Conservation (phyloP, 2,888 invertebrate species). For the Diachrysia chrysitis region DNA sequence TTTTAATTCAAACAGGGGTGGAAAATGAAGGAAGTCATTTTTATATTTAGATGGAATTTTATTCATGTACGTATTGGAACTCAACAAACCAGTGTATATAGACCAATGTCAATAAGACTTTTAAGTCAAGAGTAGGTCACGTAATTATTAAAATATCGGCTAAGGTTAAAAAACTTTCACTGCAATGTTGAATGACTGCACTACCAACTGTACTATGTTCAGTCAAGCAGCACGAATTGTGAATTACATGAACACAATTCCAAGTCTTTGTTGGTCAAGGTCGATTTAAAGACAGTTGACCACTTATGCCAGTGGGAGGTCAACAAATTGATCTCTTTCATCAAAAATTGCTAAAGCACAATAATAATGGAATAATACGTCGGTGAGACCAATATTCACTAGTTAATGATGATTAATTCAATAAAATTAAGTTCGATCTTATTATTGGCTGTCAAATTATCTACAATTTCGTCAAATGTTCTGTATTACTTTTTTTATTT, state of each 20-base stretch:
- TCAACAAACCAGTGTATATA: not conserved
- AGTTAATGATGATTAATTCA: not conserved
- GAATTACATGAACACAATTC: slow-evolving; percentile 4
- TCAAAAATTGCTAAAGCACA: not conserved
- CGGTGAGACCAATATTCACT: not conserved
- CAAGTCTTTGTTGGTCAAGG: not conserved
- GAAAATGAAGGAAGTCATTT: too few relatives aligned
- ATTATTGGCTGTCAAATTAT: not conserved
- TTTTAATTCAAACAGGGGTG: too few relatives aligned
- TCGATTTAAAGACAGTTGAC: not conserved
- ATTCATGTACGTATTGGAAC: not conserved
- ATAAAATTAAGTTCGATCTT: not conserved
- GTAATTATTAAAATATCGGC: slow-evolving; percentile 3
- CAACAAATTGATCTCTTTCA: not conserved
- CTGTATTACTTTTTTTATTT: not conserved
- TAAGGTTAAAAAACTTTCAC: slow-evolving; percentile 1
- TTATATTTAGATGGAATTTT: too few relatives aligned
- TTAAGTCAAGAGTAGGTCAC: slow-evolving; percentile 1
- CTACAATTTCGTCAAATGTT: not conserved
- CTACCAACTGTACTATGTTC: not conserved
- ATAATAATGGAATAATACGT: not conserved
- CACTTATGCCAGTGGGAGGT: not conserved
- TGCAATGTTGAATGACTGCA: not conserved
- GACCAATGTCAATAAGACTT: slow-evolving; percentile 2
- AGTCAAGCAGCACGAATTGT: slow-evolving; percentile 3